Conservation (phyloP, 2,888 invertebrate species). For the Cyrtodaria siliqua region DNA sequence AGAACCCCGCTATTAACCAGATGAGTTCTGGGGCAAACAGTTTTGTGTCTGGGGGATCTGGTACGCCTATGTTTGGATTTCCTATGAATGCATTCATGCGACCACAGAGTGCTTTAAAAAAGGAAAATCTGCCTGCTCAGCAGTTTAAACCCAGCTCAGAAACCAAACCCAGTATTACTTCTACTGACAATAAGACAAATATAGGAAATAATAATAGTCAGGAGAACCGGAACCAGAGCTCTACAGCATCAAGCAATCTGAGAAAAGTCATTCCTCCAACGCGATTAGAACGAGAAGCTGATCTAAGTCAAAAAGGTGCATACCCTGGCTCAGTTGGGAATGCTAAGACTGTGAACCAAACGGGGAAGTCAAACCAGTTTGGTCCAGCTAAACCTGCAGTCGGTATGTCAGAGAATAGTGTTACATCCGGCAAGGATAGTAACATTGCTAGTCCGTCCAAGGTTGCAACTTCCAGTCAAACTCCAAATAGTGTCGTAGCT, state of each 20-base stretch:
- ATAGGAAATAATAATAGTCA: not conserved
- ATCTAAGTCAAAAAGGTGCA: slow-evolving; percentile 50
- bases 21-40: slow-evolving; percentile 22
- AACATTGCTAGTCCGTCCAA: slow-evolving; percentile 21
- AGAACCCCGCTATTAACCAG: slow-evolving; percentile 55
- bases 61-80: slow-evolving; percentile 59
- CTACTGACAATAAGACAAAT: not conserved
- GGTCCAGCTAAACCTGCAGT: slow-evolving; percentile 41
- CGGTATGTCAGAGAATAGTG: slow-evolving; percentile 5
- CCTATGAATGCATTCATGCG: slow-evolving; percentile 77
- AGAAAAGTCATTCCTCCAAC: slow-evolving; percentile 46
- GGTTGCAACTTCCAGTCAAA: slow-evolving; percentile 54
- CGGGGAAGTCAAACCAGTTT: slow-evolving; percentile 44
- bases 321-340: not conserved
- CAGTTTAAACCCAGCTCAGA: slow-evolving; percentile 19
- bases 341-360: slow-evolving; percentile 11
- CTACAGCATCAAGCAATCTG: slow-evolving; percentile 7
- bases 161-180: slow-evolving; percentile 18
- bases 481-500: slow-evolving; percentile 37
- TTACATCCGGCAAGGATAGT: not conserved
- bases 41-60: slow-evolving; percentile 31
- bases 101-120: slow-evolving; percentile 73
- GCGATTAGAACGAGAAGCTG: slow-evolving; percentile 50
- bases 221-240: slow-evolving; percentile 2
- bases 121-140: slow-evolving; percentile 47